These are phyloP conservation scores for Platycheirus rosarum DNA, from an alignment of 2,888 invertebrate species.

Conservation along the genomic window DNA sequence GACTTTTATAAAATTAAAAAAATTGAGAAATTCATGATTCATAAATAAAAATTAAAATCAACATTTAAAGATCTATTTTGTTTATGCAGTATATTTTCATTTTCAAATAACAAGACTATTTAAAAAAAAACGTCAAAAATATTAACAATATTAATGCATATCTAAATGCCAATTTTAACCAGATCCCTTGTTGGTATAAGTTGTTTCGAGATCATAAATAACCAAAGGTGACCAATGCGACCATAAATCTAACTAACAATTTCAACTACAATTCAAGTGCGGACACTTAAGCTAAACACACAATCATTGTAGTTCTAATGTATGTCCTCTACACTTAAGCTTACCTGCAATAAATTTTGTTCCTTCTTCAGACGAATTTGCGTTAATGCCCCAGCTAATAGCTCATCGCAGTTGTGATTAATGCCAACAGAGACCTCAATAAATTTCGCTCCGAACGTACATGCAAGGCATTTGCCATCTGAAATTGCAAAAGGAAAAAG, in stretches of 20 bases:
- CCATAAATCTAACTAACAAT: conserved; percentile 15
- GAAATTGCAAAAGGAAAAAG: conserved; percentile 80
- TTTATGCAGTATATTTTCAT: too few species aligned
- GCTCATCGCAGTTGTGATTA: conserved; percentile 98
- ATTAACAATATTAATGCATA: too few species aligned
- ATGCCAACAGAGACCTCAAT: conserved; percentile 98
- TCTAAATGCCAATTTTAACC: not conserved
- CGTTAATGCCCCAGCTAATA: conserved; percentile 95
- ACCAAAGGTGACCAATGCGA: not conserved
- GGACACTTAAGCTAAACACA: conserved; percentile 26
- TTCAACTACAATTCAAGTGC: conserved; percentile 4
- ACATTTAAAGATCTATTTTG: too few species aligned
- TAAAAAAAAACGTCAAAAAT: conserved; percentile 1
- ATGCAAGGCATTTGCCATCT: conserved; percentile 97
- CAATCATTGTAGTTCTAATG: conserved; percentile 16
- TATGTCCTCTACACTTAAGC: conserved; percentile 21
- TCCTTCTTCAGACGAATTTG: conserved; percentile 93
- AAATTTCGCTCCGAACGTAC: conserved; percentile 95
- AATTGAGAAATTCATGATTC: too few species aligned
- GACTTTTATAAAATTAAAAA: too few species aligned
- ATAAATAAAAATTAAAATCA: too few species aligned
- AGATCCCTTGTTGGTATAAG: not conserved
- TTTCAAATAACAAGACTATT: not conserved
- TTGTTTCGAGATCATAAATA: not conserved
- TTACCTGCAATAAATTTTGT: conserved; percentile 84